Evolutionary conservation across 2,113 vertebrate genomes (phyloP).

Genomic region (Lophius piscatorius): DNA sequence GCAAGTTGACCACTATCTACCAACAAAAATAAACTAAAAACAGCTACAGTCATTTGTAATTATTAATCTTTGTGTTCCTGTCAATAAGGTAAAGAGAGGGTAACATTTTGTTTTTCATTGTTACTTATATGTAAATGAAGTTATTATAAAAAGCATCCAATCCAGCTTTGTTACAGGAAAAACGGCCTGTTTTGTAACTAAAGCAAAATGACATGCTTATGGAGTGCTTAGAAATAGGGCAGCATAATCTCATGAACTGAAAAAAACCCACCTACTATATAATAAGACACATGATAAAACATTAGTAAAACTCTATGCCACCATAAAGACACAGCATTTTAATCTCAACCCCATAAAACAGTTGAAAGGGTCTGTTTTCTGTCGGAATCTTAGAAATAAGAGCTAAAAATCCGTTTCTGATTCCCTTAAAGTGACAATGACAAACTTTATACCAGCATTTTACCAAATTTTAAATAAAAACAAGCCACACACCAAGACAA

Average conservation of each 20-base stretch:
- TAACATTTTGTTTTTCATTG: background rate
- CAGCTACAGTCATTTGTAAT: background rate
- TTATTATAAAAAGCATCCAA: slow-evolving; percentile 19
- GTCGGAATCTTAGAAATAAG: too few species aligned
- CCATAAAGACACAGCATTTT: background rate
- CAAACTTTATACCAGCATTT: slow-evolving; percentile 26
- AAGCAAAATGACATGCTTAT: slow-evolving; percentile 23
- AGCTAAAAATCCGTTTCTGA: background rate
- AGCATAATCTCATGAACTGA: slow-evolving; percentile 9
- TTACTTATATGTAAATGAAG: background rate
- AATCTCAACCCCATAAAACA: background rate
- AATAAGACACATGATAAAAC: slow-evolving; percentile 7
- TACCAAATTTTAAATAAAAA: slow-evolving; percentile 38
- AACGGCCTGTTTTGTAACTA: background rate
- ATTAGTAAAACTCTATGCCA: slow-evolving; percentile 4
- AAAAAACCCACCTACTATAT: slow-evolving; percentile 3
- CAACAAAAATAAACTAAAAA: background rate
- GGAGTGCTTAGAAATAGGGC: slow-evolving; percentile 8
- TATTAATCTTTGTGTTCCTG: slow-evolving; percentile 5
- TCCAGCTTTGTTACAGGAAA: background rate
- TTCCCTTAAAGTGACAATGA: slow-evolving; percentile 10
- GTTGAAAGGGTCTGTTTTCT: background rate
- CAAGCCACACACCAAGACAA: slow-evolving; percentile 51
- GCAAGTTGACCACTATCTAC: too few species aligned
- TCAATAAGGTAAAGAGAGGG: background rate